Percentiles rank a stretch among this genome's conserved stretches.
Evolutionary conservation across 2,113 vertebrate species (phyloP).

Genomic region (Marcusenius ussheri): DNA sequence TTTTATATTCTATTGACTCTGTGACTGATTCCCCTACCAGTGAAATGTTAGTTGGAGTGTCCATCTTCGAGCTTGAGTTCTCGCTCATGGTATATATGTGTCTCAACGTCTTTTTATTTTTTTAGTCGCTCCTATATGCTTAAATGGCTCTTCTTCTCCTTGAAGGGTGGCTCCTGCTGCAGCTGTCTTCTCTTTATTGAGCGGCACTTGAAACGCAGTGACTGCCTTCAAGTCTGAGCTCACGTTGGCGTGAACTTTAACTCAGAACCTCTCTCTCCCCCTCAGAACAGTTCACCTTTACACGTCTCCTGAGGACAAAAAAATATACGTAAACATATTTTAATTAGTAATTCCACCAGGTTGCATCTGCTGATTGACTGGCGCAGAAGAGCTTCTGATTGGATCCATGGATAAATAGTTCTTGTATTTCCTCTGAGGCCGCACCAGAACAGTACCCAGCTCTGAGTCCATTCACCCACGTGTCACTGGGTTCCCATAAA

Average conservation of each 20-base stretch:
- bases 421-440: slow-evolving; percentile 3
- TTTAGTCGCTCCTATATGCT: background rate
- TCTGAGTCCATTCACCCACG: background rate
- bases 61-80: slow-evolving; percentile 51
- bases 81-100: slow-evolving; percentile 46
- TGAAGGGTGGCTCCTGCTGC: background rate
- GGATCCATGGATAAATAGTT: slow-evolving; percentile 19
- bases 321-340: background rate
- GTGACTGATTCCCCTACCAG: slow-evolving; percentile 42
- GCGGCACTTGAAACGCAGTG: background rate
- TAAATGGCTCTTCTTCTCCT: background rate
- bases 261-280: background rate
- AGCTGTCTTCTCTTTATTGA: background rate
- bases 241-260: background rate
- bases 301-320: slow-evolving; percentile 7
- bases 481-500: background rate
- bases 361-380: slow-evolving; percentile 2
- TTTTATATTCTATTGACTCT: slow-evolving; percentile 60
- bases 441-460: background rate
- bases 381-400: background rate
- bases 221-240: background rate
- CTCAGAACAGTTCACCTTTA: background rate
- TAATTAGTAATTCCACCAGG: background rate
- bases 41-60: slow-evolving; percentile 59
- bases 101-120: background rate